Evolutionary conservation across 1,140 invertebrate genomes (phyloP).

Genomic region (Steinernema khuongi): DNA sequence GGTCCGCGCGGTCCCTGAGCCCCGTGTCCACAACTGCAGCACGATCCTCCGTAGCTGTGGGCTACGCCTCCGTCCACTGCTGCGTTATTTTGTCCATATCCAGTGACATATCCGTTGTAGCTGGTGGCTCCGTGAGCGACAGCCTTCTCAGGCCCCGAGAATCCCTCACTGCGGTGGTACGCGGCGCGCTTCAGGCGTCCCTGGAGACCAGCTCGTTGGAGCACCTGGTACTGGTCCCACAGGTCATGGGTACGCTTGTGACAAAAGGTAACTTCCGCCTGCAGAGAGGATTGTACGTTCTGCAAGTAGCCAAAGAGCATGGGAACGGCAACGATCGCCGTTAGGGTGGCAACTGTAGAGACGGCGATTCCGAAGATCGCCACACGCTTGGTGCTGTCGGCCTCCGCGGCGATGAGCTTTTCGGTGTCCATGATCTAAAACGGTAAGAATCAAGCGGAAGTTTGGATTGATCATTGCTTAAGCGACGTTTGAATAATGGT

Average conservation of each 20-base stretch:
- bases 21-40: slow-evolving; percentile 35
- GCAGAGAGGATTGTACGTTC: slow-evolving; percentile 37
- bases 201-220: slow-evolving; percentile 20
- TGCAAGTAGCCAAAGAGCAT: slow-evolving; percentile 46
- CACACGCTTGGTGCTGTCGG: slow-evolving; percentile 8
- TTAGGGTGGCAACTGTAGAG: slow-evolving; percentile 41
- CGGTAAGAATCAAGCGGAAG: too few species aligned
- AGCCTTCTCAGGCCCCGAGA: background rate
- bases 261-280: slow-evolving; percentile 38
- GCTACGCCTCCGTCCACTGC: slow-evolving; percentile 12
- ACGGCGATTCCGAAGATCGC: slow-evolving; percentile 42
- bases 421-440: background rate
- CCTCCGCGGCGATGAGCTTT: background rate
- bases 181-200: slow-evolving; percentile 27
- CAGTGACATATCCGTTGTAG: slow-evolving; percentile 16
- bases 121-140: slow-evolving; percentile 10
- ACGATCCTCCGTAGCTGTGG: slow-evolving; percentile 28
- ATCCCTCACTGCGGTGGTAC: slow-evolving; percentile 20
- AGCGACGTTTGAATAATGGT: too few species aligned
- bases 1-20: slow-evolving; percentile 30
- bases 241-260: slow-evolving; percentile 32
- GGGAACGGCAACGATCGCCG: slow-evolving; percentile 39
- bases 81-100: slow-evolving; percentile 5
- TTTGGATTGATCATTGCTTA: too few species aligned
- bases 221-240: slow-evolving; percentile 32